Evolutionary conservation across 1,140 invertebrate genomes (phyloP).

Genomic region (Orchestia grillus): DNA sequence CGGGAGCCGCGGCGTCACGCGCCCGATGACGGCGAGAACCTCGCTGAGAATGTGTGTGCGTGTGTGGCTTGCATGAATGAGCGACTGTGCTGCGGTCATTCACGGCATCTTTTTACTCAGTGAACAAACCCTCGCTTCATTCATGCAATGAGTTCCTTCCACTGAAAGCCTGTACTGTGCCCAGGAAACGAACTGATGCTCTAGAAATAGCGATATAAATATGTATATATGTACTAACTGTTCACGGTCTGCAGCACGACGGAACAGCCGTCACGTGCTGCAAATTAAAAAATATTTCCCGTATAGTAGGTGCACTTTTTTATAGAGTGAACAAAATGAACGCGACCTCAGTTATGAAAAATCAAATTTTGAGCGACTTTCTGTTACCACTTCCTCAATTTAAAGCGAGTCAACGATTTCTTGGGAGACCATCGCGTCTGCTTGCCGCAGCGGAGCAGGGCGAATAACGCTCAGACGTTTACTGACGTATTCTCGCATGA

Average conservation of each 20-base stretch:
- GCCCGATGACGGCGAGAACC: neutral
- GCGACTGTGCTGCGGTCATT: slow-evolving; percentile 23
- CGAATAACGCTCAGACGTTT: too few species aligned
- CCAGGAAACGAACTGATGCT: slow-evolving; percentile 21
- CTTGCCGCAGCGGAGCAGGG: too few species aligned
- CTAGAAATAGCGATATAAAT: neutral
- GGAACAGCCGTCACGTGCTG: neutral
- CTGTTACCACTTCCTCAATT: too few species aligned
- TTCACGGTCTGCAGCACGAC: neutral
- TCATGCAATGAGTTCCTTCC: neutral
- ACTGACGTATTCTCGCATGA: neutral
- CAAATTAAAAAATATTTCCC: neutral
- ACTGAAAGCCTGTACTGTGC: neutral
- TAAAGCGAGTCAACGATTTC: too few species aligned
- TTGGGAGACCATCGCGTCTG: too few species aligned
- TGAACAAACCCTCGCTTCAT: slow-evolving; percentile 34
- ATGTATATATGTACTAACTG: neutral
- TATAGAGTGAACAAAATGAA: neutral
- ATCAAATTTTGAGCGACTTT: too few species aligned
- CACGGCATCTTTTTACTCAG: slow-evolving; percentile 33
- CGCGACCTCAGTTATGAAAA: too few species aligned
- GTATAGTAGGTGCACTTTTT: neutral
- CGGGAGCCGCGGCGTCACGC: neutral
- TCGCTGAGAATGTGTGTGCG: neutral
- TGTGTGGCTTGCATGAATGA: neutral